Evolutionary conservation across 2,797 vertebrate genomes (phyloP).

Genomic region (Neoniphon sammara): DNA sequence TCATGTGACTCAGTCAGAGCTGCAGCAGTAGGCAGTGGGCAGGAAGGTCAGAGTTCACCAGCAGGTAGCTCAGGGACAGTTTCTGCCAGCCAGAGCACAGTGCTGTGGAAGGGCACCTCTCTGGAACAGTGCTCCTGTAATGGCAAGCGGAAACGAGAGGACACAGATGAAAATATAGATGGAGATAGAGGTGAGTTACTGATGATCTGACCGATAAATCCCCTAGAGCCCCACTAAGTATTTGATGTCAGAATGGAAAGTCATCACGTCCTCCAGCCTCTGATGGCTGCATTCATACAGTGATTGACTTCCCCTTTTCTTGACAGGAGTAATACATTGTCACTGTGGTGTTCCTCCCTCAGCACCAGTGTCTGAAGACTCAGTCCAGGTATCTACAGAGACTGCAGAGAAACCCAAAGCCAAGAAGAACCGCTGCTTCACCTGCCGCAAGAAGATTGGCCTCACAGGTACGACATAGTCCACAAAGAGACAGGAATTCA

Average conservation of each 20-base stretch:
- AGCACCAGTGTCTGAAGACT: slow-evolving; percentile 39
- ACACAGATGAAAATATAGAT: slow-evolving; percentile 42
- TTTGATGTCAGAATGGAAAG: background rate
- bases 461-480: slow-evolving; percentile 84
- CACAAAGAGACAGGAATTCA: too few species aligned
- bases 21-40: slow-evolving; percentile 10
- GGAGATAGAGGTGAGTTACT: slow-evolving; percentile 47
- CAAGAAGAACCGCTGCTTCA: slow-evolving; percentile 90
- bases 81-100: slow-evolving; percentile 5
- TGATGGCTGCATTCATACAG: background rate
- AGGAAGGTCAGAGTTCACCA: slow-evolving; percentile 10
- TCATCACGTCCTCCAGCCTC: background rate
- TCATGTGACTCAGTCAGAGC: background rate
- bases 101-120: slow-evolving; percentile 17
- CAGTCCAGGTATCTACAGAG: slow-evolving; percentile 79
- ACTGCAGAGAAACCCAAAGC: slow-evolving; percentile 85
- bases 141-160: slow-evolving; percentile 51
- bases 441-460: slow-evolving; percentile 91
- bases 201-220: background rate
- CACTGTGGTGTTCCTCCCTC: background rate
- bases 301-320: too few species aligned
- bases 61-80: slow-evolving; percentile 21
- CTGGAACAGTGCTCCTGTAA: slow-evolving; percentile 39
- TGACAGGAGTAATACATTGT: background rate
- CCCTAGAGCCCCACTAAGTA: background rate